These are phyloP conservation scores for Ctenopoma multispine DNA, from an alignment of 2,797 vertebrate species.

Conservation along the genomic window DNA sequence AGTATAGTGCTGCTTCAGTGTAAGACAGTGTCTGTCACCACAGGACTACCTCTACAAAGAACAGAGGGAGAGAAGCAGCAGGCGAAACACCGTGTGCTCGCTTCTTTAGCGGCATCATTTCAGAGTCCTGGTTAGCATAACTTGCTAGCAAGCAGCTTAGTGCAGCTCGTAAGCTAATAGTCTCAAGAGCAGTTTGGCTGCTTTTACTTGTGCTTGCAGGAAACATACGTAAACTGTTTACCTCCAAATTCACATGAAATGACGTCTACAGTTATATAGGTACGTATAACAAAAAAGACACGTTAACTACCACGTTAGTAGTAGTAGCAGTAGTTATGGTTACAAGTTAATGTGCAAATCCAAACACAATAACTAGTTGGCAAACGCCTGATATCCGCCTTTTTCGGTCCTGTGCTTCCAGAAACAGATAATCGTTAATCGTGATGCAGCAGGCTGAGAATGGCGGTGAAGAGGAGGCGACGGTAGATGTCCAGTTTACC, in stretches of 20 bases:
- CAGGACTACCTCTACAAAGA: rapidly evolving
- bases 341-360: too few species aligned
- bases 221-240: neutral
- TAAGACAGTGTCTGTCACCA: rapidly evolving
- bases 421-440: neutral
- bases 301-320: too few species aligned
- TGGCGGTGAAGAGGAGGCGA: slow-evolving; percentile 66
- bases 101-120: neutral
- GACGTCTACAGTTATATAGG: neutral
- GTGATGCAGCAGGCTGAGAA: slow-evolving; percentile 76
- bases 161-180: slow-evolving; percentile 21
- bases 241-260: slow-evolving; percentile 11
- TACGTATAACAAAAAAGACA: neutral
- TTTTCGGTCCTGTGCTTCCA: neutral
- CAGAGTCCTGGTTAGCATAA: slow-evolving; percentile 33
- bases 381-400: too few species aligned
- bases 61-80: neutral
- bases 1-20: neutral
- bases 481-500: slow-evolving; percentile 81
- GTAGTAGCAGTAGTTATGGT: too few species aligned
- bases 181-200: neutral
- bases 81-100: neutral
- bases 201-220: slow-evolving; percentile 1
- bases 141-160: slow-evolving; percentile 37
- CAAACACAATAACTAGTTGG: too few species aligned